Evolutionary conservation across 1,140 invertebrate genomes (phyloP).

Genomic region (Gonatopus flavifemur): DNA sequence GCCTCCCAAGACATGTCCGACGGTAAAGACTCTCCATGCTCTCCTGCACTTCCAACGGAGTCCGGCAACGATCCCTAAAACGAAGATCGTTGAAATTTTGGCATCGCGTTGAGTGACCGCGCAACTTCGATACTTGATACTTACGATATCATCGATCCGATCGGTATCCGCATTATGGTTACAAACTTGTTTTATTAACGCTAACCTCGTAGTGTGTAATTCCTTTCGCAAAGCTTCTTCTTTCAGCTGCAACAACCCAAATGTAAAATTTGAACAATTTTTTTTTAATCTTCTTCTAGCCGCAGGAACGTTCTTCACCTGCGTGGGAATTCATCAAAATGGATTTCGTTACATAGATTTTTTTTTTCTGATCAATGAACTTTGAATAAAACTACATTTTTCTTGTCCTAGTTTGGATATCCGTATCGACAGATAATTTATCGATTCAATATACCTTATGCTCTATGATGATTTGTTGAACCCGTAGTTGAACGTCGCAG

Average conservation of each 20-base stretch:
- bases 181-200: conserved; percentile 72
- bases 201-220: conserved; percentile 69
- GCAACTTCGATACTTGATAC: conserved; percentile 30
- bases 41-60: conserved; percentile 63
- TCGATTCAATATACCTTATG: conserved; percentile 66
- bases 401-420: no score
- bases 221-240: conserved; percentile 71
- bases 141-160: conserved; percentile 64
- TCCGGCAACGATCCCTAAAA: conserved; percentile 61
- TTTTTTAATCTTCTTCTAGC: no score
- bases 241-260: conserved; percentile 58
- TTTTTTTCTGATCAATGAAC: no score
- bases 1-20: conserved; percentile 81
- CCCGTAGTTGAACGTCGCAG: conserved; percentile 75
- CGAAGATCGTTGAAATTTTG: neutral
- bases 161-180: conserved; percentile 62
- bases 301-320: no score
- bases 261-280: conserved; percentile 2
- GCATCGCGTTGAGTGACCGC: neutral
- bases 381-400: no score
- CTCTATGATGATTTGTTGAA: conserved; percentile 78
- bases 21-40: conserved; percentile 67
- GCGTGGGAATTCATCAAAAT: no score
- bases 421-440: no score
- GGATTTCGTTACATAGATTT: no score